A percentile compares a stretch with the other conserved stretches of the same genome.
These are phyloP conservation scores for Drosophila persimilis DNA, from an alignment of 1,140 invertebrate species.

Conservation along the genomic window DNA sequence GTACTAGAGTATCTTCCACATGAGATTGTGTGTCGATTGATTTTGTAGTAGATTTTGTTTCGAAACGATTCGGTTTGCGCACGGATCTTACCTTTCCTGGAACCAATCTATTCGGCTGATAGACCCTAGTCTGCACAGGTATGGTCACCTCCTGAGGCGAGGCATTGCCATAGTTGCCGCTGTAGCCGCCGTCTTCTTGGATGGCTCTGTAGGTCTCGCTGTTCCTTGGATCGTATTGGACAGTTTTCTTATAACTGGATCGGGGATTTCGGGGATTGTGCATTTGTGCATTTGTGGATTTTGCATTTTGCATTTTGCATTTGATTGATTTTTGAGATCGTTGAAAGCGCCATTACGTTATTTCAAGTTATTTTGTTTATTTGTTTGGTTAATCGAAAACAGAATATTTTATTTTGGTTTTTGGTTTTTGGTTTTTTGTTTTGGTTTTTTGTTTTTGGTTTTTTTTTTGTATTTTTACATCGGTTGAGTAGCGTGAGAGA, in stretches of 20 bases:
- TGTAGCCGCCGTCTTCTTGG: slow-evolving; percentile 88
- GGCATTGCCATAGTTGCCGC: slow-evolving; percentile 82
- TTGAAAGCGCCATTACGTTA: slow-evolving; percentile 77
- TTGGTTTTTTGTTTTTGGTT: slow-evolving; percentile 51
- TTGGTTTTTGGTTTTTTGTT: slow-evolving; percentile 44
- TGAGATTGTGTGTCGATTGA: slow-evolving; percentile 42
- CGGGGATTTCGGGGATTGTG: slow-evolving; percentile 26
- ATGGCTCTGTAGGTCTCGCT: slow-evolving; percentile 93
- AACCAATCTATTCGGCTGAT: slow-evolving; percentile 86
- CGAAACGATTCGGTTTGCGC: slow-evolving; percentile 39
- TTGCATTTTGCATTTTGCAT: slow-evolving; percentile 37
- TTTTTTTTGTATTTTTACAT: slow-evolving; percentile 70
- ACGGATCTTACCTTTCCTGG: slow-evolving; percentile 85
- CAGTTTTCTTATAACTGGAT: slow-evolving; percentile 87
- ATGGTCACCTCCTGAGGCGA: slow-evolving; percentile 86
- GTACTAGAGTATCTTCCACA: slow-evolving; percentile 8
- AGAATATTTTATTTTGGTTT: slow-evolving; percentile 8
- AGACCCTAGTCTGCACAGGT: slow-evolving; percentile 89
- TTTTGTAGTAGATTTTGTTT: slow-evolving; percentile 31
- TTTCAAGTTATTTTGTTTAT: slow-evolving; percentile 38
- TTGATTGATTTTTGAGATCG: slow-evolving; percentile 62
- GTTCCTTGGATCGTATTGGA: slow-evolving; percentile 91
- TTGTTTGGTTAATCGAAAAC: slow-evolving; percentile 47
- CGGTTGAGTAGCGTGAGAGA: slow-evolving; percentile 76
- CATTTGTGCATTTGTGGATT: slow-evolving; percentile 18